Conservation (phyloP, 2,888 invertebrate genomes). For the Tanytarsus gracilentus region DNA sequence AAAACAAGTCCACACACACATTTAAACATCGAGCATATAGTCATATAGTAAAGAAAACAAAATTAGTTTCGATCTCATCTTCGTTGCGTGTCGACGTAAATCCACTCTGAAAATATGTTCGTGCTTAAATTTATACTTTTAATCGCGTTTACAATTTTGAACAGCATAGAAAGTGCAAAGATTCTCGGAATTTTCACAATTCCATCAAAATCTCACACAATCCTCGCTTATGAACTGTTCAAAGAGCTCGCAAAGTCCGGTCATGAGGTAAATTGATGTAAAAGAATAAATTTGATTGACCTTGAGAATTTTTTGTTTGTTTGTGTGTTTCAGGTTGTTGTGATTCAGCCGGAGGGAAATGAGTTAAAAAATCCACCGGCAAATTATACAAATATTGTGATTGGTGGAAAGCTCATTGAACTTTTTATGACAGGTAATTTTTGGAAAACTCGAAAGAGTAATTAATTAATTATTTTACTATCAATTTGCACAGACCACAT, state of each 20-base stretch:
- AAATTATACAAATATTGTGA: background rate
- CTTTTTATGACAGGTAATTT: background rate
- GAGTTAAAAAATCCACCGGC: background rate
- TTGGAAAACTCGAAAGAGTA: background rate
- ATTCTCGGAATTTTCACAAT: background rate
- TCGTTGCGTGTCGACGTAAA: no score
- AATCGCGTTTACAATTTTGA: no score
- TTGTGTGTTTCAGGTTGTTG: background rate
- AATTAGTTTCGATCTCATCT: no score
- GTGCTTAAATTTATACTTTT: no score
- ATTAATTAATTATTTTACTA: background rate
- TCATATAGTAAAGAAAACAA: no score
- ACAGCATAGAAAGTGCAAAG: no score
- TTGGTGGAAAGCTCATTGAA: background rate
- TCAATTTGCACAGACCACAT: background rate
- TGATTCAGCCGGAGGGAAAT: background rate
- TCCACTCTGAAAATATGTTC: no score
- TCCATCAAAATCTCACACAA: background rate
- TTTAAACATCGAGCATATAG: no score
- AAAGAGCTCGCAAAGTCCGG: background rate
- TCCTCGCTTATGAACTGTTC: background rate
- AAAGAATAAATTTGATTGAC: background rate
- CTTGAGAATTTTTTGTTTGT: background rate
- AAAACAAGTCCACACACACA: no score
- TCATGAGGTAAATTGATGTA: conserved; percentile 5